Evolutionary conservation across 1,140 invertebrate genomes (phyloP).

Genomic region (Tetramorium simillimum): DNA sequence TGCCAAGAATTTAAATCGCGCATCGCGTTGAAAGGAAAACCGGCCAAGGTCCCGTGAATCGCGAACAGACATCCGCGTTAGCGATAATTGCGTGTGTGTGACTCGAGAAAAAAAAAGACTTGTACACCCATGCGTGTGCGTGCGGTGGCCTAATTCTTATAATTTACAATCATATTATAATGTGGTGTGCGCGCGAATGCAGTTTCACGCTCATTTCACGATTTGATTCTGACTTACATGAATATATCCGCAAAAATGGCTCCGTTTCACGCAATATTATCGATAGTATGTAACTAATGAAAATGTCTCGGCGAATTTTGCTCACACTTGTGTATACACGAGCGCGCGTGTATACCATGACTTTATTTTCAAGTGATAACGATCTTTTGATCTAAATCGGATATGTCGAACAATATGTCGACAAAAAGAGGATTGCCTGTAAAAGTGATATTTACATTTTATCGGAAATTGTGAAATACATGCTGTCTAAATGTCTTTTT

Average conservation of each 20-base stretch:
- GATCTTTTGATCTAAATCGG: neutral
- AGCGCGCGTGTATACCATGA: neutral
- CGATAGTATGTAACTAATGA: neutral
- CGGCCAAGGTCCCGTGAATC: slow-evolving; percentile 83
- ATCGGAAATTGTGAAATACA: neutral
- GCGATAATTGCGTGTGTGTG: slow-evolving; percentile 81
- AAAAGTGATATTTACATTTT: neutral
- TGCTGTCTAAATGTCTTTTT: neutral
- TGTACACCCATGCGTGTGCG: neutral
- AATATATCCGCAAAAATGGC: slow-evolving; percentile 40
- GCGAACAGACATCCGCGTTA: slow-evolving; percentile 84
- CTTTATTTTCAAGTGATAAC: neutral
- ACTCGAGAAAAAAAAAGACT: slow-evolving; percentile 77
- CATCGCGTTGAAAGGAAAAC: slow-evolving; percentile 80
- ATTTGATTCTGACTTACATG: neutral
- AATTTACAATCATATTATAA: slow-evolving; percentile 83
- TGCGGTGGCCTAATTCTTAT: slow-evolving; percentile 81
- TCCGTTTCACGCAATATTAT: neutral
- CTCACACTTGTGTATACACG: neutral
- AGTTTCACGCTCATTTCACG: slow-evolving; percentile 59
- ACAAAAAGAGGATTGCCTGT: neutral
- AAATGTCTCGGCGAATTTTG: neutral
- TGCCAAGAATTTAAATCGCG: slow-evolving; percentile 40
- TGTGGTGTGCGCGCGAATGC: slow-evolving; percentile 54
- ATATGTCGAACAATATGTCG: neutral